Evolutionary conservation across 2,113 vertebrate genomes (phyloP), one percentile per base, ranked within the genome.

Genomic region (Pipa parva): DNA sequence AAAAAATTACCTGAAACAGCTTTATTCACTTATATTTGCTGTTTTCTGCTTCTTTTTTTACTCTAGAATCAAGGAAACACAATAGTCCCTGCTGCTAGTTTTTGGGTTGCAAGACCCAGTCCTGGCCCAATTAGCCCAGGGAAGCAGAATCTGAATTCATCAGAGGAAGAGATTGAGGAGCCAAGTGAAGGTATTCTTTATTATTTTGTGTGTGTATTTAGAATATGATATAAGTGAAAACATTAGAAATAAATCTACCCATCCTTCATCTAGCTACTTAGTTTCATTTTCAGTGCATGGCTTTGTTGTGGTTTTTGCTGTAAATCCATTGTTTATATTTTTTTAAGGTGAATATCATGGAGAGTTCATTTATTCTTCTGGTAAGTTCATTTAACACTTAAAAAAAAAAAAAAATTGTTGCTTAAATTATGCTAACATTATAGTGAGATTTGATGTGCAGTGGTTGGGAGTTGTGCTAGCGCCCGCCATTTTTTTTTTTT

Each of bases 321-420:
- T 64, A n/a, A n/a, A n/a, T n/a, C n/a, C n/a, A 9, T 2, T 65
- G 2, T 79, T 36, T 69, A 24, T 66, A 66, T 59, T 29, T 56
- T 68, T 45, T 70, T 10, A 65, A 97, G 95, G 85, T 0, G 90
- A 90, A 57, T 95, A 89, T 74, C 73, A 84, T 2, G 92, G 90
- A 69, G 92, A 94, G 5, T 96, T 86, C 77, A 73, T 92, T 31
- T 97, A 90, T 73, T 66, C 75, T 69, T 73, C 90, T 81, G 93
- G 94, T 95, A 69, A 84, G 89, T 85, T 59, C 51, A 61, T 9
- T n/a, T n/a, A n/a, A n/a, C n/a, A n/a, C n/a, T n/a, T n/a, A n/a
- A n/a, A n/a, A n/a, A n/a, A n/a, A n/a, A n/a, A n/a, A n/a, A n/a
- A n/a, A n/a, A n/a, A n/a, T n/a, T n/a, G n/a, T n/a, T n/a, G n/a